These are phyloP conservation scores for Brachystomella parvula DNA, from an alignment of 1,140 invertebrate genomes.

Conservation along the genomic window DNA sequence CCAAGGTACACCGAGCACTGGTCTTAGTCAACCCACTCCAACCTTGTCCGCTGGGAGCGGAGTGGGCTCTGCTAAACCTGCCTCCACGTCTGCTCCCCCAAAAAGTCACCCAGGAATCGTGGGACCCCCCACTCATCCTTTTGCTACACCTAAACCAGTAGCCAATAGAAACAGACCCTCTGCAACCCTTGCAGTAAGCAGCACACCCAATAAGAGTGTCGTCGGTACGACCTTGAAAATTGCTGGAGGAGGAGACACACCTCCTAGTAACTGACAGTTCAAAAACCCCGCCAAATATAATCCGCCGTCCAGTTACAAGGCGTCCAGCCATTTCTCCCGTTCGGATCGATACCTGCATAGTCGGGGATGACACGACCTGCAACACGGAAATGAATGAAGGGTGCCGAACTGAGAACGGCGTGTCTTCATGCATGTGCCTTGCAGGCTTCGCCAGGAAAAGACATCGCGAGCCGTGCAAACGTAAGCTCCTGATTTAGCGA, in stretches of 20 bases:
- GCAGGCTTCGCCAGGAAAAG: conserved; percentile 71
- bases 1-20: conserved; percentile 45
- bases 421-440: conserved; percentile 83
- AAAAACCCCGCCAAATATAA: conserved; percentile 29
- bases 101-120: conserved; percentile 22
- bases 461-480: conserved; percentile 67
- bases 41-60: conserved; percentile 1
- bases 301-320: conserved; percentile 28
- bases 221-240: conserved; percentile 32
- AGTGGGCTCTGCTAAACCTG: background rate
- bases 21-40: conserved; percentile 27
- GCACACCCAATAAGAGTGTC: conserved; percentile 14
- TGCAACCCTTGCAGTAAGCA: background rate
- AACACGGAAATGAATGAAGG: conserved; percentile 76
- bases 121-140: conserved; percentile 18
- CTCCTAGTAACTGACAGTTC: background rate
- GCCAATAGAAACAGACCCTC: conserved; percentile 16
- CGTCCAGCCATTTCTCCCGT: conserved; percentile 31
- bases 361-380: conserved; percentile 86
- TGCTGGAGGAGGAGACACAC: background rate
- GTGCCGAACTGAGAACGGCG: conserved; percentile 76
- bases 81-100: background rate
- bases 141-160: background rate
- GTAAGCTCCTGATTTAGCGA: conserved; percentile 45
- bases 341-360: conserved; percentile 86